Evolutionary conservation across 2,113 vertebrate species (phyloP), one percentile per base, ranked within the genome.

Genomic region (Python bivittatus): DNA sequence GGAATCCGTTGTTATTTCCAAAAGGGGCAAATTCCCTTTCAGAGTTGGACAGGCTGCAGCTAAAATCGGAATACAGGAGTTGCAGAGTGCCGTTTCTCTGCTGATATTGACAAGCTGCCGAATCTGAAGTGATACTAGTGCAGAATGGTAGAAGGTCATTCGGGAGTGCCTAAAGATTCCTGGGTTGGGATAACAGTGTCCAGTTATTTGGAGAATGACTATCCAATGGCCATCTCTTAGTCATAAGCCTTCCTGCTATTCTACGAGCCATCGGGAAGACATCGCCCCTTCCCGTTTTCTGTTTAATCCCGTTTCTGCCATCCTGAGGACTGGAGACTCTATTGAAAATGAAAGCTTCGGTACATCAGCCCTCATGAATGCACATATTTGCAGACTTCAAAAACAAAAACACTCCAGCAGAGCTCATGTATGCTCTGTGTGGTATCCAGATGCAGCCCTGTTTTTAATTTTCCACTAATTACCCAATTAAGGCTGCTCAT

Each of bases 381-480:
- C 6, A 3, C 29, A n/a, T 54, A 15, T 72, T 44, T 72, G 85
- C n/a, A 72, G 15, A 4, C 33, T 33, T 72, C 68, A 7, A 72
- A 72, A 57, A 57, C 1, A 27, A 10, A 20, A n/a, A 53, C 48
- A 44, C 42, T 90, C 60, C 83, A 33, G 27, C 44, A 52, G 61
- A 79, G 91, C 15, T 68, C 25, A 83, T 48, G 57, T 53, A 23
- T 86, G 42, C 29, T 61, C 42, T 56, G n/a, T 83, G 61, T 88
- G 64, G 17, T 44, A 48, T 83, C 91, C 91, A 92, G 91, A 92
- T 79, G 91, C 60, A 92, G 91, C 17, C 91, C 91, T 92, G 91
- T 42, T 92, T 92, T 88, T 88, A 58, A 92, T 92, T 92, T 92
- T 88, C 91, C 86, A 88, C 91, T 92, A 92, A 92, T 92, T 92